Evolutionary conservation across 1,140 invertebrate genomes (phyloP).

Genomic region (Wasmannia auropunctata): DNA sequence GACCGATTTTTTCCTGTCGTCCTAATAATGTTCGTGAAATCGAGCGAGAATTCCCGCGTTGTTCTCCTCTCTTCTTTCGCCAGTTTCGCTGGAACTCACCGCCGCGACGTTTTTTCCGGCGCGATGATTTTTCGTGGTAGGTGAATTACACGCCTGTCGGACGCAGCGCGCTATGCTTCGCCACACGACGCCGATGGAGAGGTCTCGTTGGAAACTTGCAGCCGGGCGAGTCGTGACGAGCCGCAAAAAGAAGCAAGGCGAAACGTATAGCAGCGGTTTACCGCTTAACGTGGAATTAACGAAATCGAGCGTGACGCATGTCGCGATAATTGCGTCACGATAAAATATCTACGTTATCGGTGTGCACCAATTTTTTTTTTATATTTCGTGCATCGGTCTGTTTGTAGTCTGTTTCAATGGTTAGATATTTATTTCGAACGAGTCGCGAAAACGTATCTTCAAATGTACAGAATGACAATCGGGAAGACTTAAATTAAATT

Average conservation of each 20-base stretch:
- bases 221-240: constrained; percentile 9
- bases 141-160: constrained; percentile 84
- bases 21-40: constrained; percentile 47
- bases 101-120: constrained; percentile 78
- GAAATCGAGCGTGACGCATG: constrained; percentile 71
- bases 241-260: constrained; percentile 32
- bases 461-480: not conserved
- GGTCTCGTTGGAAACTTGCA: constrained; percentile 31
- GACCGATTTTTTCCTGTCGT: constrained; percentile 28
- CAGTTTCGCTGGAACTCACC: constrained; percentile 37
- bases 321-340: constrained; percentile 65
- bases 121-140: constrained; percentile 77
- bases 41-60: constrained; percentile 53
- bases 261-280: constrained; percentile 35
- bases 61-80: constrained; percentile 28
- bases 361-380: not conserved
- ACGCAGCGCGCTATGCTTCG: constrained; percentile 72
- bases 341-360: not conserved
- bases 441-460: not conserved
- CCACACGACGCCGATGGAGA: constrained; percentile 41
- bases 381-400: not conserved
- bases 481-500: not conserved
- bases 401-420: not conserved
- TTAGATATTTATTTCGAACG: not conserved
- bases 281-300: constrained; percentile 64